phyloP scores from a whole-genome alignment of 1,140 invertebrate genomes.

The Aphaenogaster ashmeadi region DNA sequence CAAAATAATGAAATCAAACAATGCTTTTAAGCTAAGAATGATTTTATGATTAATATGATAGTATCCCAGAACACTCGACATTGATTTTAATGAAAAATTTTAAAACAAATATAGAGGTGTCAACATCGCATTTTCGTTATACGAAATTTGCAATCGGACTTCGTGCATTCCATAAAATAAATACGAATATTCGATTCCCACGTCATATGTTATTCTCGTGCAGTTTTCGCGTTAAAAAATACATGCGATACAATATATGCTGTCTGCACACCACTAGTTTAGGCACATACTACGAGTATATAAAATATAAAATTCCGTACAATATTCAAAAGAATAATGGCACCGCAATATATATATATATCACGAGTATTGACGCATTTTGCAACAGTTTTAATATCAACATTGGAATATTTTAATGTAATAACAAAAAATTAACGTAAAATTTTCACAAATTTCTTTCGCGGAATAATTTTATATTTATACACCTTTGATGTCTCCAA shows the following conservation, averaged over 20 bases:
- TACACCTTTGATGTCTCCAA: neutral
- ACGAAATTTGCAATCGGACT: neutral
- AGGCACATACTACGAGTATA: neutral
- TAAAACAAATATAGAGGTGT: neutral
- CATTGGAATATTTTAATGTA: conserved; percentile 34
- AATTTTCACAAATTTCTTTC: neutral
- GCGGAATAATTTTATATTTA: neutral
- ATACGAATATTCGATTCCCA: conserved; percentile 35
- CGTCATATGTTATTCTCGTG: neutral
- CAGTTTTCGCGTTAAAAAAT: conserved; percentile 39
- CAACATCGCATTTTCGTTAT: neutral
- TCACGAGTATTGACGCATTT: neutral
- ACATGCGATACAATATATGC: neutral
- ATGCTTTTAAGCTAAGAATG: neutral
- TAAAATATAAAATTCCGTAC: conserved; percentile 28
- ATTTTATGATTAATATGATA: neutral
- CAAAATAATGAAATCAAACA: neutral
- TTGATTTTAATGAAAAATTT: neutral
- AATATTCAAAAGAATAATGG: conserved; percentile 35
- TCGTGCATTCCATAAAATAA: conserved; percentile 29
- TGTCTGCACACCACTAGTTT: conserved; percentile 10
- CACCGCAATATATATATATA: neutral
- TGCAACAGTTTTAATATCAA: neutral
- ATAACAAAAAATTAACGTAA: neutral
- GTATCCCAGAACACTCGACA: neutral